Evolutionary conservation across 1,140 invertebrate species (phyloP).

Genomic region (Calosoma granatense): DNA sequence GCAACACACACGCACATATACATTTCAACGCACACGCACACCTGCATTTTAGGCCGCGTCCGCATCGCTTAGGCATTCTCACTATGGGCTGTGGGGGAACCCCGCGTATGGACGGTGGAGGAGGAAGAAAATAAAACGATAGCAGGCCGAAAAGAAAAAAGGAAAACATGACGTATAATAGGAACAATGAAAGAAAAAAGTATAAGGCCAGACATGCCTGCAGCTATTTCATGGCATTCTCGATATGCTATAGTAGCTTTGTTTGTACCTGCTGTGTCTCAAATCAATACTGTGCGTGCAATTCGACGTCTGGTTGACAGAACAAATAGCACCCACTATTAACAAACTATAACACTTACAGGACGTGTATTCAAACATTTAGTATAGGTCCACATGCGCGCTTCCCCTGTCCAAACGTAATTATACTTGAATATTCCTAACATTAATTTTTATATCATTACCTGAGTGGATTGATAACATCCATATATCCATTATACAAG

Average conservation of each 20-base stretch:
- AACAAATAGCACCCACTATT: no score
- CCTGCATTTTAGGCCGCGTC: background rate
- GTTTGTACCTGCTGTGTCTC: background rate
- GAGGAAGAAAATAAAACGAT: slow-evolving; percentile 22
- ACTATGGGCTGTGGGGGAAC: background rate
- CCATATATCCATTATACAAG: no score
- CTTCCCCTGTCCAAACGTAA: no score
- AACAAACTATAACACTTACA: no score
- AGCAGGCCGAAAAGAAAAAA: slow-evolving; percentile 17
- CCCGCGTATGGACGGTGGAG: slow-evolving; percentile 4
- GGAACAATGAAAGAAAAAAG: slow-evolving; percentile 28
- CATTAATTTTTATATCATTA: no score
- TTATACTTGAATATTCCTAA: no score
- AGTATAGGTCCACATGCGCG: no score
- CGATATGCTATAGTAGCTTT: slow-evolving; percentile 9
- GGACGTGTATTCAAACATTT: no score
- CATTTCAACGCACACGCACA: background rate
- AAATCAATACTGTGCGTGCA: slow-evolving; percentile 4
- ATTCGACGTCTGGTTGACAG: no score
- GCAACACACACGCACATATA: background rate
- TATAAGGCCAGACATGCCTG: slow-evolving; percentile 24
- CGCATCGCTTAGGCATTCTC: background rate
- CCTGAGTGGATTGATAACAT: no score
- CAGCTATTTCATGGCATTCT: slow-evolving; percentile 22
- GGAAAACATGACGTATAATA: slow-evolving; percentile 23